phyloP scores from a whole-genome alignment of 2,888 invertebrate species.

The Drosophila quinaria region DNA sequence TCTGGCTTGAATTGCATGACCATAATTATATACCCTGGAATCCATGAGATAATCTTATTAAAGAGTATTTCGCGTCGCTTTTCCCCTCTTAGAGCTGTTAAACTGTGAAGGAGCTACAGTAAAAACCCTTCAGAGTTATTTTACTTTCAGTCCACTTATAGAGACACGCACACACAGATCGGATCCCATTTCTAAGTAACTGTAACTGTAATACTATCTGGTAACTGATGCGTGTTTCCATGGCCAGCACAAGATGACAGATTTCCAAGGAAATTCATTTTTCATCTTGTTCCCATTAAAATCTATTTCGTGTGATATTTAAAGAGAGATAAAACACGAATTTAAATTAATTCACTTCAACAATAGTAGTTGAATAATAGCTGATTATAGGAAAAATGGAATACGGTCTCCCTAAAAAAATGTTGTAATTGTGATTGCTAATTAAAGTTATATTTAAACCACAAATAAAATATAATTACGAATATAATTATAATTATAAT shows the following conservation, averaged over 20 bases:
- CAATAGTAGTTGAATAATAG: neutral
- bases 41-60: conserved; percentile 50
- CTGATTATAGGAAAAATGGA: neutral
- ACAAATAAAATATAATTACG: neutral
- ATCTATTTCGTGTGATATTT: conserved; percentile 6
- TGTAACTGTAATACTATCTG: conserved; percentile 19
- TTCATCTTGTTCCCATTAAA: neutral
- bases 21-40: conserved; percentile 54
- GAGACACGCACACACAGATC: neutral
- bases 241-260: conserved; percentile 16
- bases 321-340: neutral
- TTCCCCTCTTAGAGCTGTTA: conserved; percentile 8
- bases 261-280: conserved; percentile 11
- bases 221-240: conserved; percentile 9
- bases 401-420: neutral
- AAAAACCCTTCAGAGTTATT: conserved; percentile 6
- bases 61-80: conserved; percentile 13
- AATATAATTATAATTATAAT: neutral
- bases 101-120: conserved; percentile 10
- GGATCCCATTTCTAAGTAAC: conserved; percentile 11
- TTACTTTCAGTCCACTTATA: neutral
- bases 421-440: neutral
- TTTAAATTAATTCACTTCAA: neutral
- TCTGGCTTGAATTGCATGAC: conserved; percentile 27
- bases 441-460: neutral